Percentiles rank a stretch among this genome's conserved stretches.
phyloP scores from a whole-genome alignment of 2,888 invertebrate genomes.

The Microplitis deprimator region DNA sequence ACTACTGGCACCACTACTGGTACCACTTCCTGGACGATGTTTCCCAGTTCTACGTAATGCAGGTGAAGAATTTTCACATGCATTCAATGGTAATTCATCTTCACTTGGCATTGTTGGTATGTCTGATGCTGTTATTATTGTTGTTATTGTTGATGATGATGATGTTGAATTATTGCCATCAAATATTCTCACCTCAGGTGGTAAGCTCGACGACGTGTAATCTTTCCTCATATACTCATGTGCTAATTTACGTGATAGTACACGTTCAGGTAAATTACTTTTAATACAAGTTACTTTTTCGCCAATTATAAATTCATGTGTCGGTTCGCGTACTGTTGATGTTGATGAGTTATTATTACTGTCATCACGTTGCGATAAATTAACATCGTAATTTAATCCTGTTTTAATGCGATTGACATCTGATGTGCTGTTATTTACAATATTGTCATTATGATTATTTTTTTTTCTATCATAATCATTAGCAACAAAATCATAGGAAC shows the following conservation, averaged over 20 bases:
- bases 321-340: conserved; percentile 53
- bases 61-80: conserved; percentile 75
- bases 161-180: conserved; percentile 74
- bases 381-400: conserved; percentile 39
- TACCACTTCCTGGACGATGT: conserved; percentile 68
- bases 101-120: conserved; percentile 69
- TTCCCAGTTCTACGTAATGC: conserved; percentile 72
- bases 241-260: conserved; percentile 71
- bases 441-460: conserved; percentile 32
- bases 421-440: conserved; percentile 38
- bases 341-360: conserved; percentile 39
- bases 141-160: conserved; percentile 60
- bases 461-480: conserved; percentile 61
- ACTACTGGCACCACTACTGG: conserved; percentile 59
- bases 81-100: conserved; percentile 75
- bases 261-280: conserved; percentile 68
- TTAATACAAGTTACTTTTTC: conserved; percentile 72
- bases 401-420: conserved; percentile 32
- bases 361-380: conserved; percentile 44
- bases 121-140: conserved; percentile 60
- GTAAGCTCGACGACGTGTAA: conserved; percentile 66
- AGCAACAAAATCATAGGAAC: conserved; percentile 60
- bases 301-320: conserved; percentile 71
- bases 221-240: conserved; percentile 70
- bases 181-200: conserved; percentile 68